Base-by-base conservation (phyloP, 1,140 invertebrate genomes). In the Eueides isabella region DNA sequence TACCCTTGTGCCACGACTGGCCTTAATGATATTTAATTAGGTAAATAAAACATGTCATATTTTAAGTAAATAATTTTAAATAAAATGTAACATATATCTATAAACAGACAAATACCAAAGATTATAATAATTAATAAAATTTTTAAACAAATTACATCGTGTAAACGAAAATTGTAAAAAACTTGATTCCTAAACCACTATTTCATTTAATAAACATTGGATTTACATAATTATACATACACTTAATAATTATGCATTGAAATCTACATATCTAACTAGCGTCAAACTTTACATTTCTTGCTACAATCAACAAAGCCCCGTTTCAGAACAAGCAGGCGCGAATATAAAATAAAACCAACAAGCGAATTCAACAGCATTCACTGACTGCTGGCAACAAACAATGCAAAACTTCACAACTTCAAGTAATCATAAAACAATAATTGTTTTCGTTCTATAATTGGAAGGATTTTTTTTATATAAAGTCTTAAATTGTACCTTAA, bases 251-350 rank as follows among this genome's bases (percentile, higher is more conserved):
- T 44, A 26, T 55, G 23, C 48, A 55, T 26, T 23, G n/a, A 55
- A 26, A 55, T 55, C 23, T 23, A 1, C 48, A 55, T 55, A 55
- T 55, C 9, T 55, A 55, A 55, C 48, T 26, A 55, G 19, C 48
- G 23, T 55, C 48, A 55, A 55, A 38, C 26, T 66, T 41, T 66
- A n/a, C n/a, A 66, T 66, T 66, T 66, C 30, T 66, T 41, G 19
- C 16, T 35, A 23, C n/a, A 63, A 31, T 35, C n/a, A 26, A 65
- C 33, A 66, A 66, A 41, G 64, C 64, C 23, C 11, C 35, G 23
- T 41, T 66, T 66, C 31, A 41, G 19, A 66, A 66, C 64, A 41
- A 26, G 12, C 9, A 19, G 33, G 48, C 48, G 48, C n/a, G 48
- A 55, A 55, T 55, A 12, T 11, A 26, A 26, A 55, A 55, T 55